Percentiles rank a stretch among this genome's conserved stretches.
Conservation (phyloP, 2,797 vertebrate species). For the Pantherophis alleghaniensis region DNA sequence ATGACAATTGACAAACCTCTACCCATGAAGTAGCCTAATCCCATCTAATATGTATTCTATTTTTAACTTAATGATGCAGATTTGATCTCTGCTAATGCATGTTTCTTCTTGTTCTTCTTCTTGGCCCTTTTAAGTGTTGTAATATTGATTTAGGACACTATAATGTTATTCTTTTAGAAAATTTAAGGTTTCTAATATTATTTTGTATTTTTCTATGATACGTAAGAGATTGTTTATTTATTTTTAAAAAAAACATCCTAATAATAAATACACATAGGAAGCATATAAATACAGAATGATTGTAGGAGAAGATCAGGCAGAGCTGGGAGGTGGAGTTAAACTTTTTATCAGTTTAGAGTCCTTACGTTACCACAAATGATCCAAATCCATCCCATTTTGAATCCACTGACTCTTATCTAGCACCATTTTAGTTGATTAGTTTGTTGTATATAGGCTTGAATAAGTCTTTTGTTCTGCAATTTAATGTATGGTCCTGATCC, state of each 20-base stretch:
- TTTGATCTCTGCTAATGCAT: neutral
- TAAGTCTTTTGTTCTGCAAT: neutral
- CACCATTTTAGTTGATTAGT: neutral
- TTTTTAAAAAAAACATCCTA: neutral
- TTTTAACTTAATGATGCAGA: neutral
- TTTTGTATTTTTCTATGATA: neutral
- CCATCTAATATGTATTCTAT: neutral
- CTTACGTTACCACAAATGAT: neutral
- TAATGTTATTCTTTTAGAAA: neutral
- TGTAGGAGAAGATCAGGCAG: neutral
- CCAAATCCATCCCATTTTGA: neutral
- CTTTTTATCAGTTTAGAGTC: neutral
- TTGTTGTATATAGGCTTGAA: neutral
- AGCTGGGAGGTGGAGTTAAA: neutral
- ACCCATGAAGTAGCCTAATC: neutral
- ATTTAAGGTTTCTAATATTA: neutral
- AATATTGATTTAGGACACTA: neutral
- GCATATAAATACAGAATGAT: neutral
- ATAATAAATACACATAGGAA: neutral
- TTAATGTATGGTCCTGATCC: neutral
- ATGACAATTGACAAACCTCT: neutral
- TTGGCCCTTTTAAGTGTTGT: neutral
- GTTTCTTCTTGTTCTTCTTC: neutral
- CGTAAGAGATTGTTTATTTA: neutral
- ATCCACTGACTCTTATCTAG: neutral